A percentile compares a stretch with the other conserved stretches of the same genome.
Conservation (phyloP, 64 coral and sea anemone species). For the Pachyseris speciosa region DNA sequence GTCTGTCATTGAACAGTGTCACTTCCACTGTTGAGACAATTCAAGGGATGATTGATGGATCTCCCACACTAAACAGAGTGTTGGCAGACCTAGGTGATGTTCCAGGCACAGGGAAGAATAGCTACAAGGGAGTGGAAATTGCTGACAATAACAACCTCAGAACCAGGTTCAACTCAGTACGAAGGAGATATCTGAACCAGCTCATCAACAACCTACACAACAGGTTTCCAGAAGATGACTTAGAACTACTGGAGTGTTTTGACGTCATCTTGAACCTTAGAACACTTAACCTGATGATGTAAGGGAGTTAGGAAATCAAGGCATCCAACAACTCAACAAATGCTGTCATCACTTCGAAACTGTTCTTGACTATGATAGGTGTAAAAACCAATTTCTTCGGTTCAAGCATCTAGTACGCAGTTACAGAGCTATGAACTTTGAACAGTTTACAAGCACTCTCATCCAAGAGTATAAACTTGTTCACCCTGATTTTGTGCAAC, state of each 20-base stretch:
- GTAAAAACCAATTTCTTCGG: slow-evolving; percentile 1
- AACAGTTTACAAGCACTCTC: slow-evolving; percentile 35
- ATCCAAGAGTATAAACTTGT: slow-evolving; percentile 39
- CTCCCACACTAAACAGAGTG: slow-evolving; percentile 56
- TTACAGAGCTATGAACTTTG: slow-evolving; percentile 44
- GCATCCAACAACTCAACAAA: slow-evolving; percentile 6
- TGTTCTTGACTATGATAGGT: background rate
- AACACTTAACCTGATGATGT: background rate
- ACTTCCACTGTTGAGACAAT: slow-evolving; percentile 52
- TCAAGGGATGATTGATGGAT: slow-evolving; percentile 59
- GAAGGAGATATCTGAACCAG: slow-evolving; percentile 22
- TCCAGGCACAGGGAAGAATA: slow-evolving; percentile 51
- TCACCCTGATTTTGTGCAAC: slow-evolving; percentile 40
- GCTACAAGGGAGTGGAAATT: slow-evolving; percentile 41
- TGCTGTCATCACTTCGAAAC: slow-evolving; percentile 18
- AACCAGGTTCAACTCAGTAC: slow-evolving; percentile 37
- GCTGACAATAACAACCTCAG: slow-evolving; percentile 48
- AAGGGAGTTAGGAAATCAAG: slow-evolving; percentile 11
- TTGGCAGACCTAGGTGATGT: slow-evolving; percentile 47
- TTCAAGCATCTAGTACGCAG: slow-evolving; percentile 31
- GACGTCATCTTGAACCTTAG: slow-evolving; percentile 2
- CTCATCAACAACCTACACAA: background rate
- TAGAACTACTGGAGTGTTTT: slow-evolving; percentile 21
- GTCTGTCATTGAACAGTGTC: slow-evolving; percentile 66
- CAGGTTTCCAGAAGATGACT: slow-evolving; percentile 25